phyloP scores from a whole-genome alignment of 2,888 invertebrate species.

The Campoplex nolae region DNA sequence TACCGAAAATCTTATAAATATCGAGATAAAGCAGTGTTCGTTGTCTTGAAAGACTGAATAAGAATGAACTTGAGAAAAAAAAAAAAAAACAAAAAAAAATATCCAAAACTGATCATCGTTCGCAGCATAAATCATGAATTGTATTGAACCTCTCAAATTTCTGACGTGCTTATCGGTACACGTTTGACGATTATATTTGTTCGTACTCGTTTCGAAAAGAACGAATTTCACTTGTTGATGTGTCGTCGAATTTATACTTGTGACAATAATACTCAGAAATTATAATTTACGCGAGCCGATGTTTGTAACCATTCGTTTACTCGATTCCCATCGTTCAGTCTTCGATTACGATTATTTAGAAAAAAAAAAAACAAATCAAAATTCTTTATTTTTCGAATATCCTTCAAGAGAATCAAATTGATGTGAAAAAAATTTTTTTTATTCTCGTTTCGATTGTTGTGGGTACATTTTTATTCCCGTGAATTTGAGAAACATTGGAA shows the following conservation, averaged over 20 bases:
- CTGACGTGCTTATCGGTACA: slow-evolving; percentile 9
- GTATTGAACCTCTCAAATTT: slow-evolving; percentile 39
- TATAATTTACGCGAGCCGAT: slow-evolving; percentile 30
- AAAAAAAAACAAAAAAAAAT: not conserved
- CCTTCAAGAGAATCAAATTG: too few species aligned
- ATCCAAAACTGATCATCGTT: slow-evolving; percentile 10
- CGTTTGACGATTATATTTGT: not conserved
- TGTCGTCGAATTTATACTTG: slow-evolving; percentile 15
- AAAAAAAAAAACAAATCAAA: not conserved
- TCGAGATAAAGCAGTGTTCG: slow-evolving; percentile 81
- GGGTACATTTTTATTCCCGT: not conserved
- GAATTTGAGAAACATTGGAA: not conserved
- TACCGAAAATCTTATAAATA: slow-evolving; percentile 78
- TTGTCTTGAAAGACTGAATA: slow-evolving; percentile 74
- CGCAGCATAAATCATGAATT: slow-evolving; percentile 28
- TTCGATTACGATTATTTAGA: slow-evolving; percentile 21
- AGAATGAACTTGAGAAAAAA: not conserved
- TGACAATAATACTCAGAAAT: slow-evolving; percentile 59
- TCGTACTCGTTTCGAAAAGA: not conserved
- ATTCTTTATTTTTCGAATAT: not conserved
- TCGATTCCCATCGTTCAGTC: not conserved
- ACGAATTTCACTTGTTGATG: slow-evolving; percentile 21
- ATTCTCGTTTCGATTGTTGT: not conserved
- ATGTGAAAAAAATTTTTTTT: not conserved
- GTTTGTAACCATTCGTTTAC: slow-evolving; percentile 27